Base-by-base conservation (phyloP, 2,888 invertebrate genomes). In the Loripinus fragilis region DNA sequence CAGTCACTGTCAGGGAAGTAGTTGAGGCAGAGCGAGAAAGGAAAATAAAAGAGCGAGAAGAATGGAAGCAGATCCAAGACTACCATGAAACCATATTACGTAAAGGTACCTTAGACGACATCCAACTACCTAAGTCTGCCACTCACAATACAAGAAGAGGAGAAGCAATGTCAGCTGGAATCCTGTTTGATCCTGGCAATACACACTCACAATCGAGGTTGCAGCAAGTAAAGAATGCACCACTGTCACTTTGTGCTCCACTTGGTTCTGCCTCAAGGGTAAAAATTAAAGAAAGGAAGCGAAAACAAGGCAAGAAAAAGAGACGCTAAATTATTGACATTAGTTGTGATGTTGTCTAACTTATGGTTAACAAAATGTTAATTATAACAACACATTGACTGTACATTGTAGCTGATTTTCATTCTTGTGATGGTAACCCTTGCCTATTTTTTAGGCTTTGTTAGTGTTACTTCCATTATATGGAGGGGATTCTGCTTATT, bases 21-120 rank as follows among this genome's bases (percentile, higher is more conserved):
- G 82, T 83, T 17, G 67, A 70, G n/a, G 75, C 68, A 0, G 86
- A 88, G 67, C 67, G 90, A 76, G 71, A 80, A 55, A 70, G 84
- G 20, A 86, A 87, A 38, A 83, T 83, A 15, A 74, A 76, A 23
- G 87, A 87, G 50, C 74, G 86, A 35, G 70, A 84, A 30, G 75
- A 85, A 74, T 82, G 82, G 71, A 68, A 78, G 41, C 81, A 80
- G 66, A 65, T 85, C 0, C 80, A 79, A 67, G 72, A 69, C 10
- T 85, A 89, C 25, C 88, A 89, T 65, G 82, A 82, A 35, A 70
- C 64, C 15, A 85, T 89, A 15, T 76, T 89, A 25, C 70, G 45
- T 15, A 23, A 33, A 2, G 70, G 70, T 17, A 70, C 52, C 23
- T 35, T 67, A 3, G 20, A 23, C 67, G 8, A 41, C 42, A 23